Conservation (phyloP, 2,888 invertebrate genomes). For the Ochropacha duplaris region DNA sequence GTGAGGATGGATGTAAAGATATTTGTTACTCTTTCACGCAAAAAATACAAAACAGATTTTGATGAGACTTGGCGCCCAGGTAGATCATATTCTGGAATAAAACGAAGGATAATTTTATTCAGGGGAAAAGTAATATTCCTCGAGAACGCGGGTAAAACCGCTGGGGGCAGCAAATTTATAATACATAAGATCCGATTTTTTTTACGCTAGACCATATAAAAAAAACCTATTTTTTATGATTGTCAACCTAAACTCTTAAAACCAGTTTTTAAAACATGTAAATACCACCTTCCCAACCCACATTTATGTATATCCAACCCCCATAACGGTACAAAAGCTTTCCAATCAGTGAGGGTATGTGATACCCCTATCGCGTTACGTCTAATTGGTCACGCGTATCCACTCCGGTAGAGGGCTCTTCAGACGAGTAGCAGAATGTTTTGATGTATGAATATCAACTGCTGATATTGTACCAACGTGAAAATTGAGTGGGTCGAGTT, state of each 20-base stretch:
- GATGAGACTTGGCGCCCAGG: too few relatives aligned
- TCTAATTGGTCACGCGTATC: conserved; percentile 25
- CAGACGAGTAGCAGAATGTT: conserved; percentile 22
- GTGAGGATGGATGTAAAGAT: too few relatives aligned
- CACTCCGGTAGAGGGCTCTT: conserved; percentile 14
- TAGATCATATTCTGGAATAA: too few relatives aligned
- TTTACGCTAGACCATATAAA: too few relatives aligned
- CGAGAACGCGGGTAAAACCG: too few relatives aligned
- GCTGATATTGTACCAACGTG: not conserved
- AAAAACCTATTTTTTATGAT: not conserved
- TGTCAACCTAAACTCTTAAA: not conserved
- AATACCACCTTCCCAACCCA: not conserved
- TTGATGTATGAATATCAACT: conserved; percentile 22
- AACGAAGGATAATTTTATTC: too few relatives aligned
- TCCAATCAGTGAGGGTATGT: conserved; percentile 5
- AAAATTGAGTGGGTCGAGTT: not conserved
- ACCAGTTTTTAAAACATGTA: not conserved
- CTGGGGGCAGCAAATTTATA: too few relatives aligned
- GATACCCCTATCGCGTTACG: conserved; percentile 11
- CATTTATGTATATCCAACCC: not conserved
- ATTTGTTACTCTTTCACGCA: too few relatives aligned
- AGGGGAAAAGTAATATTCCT: too few relatives aligned
- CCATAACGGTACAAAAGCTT: conserved; percentile 1
- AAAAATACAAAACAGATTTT: too few relatives aligned
- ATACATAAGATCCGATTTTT: too few relatives aligned